Conservation (phyloP, 1,140 invertebrate genomes). For the Anadara kagoshimensis region DNA sequence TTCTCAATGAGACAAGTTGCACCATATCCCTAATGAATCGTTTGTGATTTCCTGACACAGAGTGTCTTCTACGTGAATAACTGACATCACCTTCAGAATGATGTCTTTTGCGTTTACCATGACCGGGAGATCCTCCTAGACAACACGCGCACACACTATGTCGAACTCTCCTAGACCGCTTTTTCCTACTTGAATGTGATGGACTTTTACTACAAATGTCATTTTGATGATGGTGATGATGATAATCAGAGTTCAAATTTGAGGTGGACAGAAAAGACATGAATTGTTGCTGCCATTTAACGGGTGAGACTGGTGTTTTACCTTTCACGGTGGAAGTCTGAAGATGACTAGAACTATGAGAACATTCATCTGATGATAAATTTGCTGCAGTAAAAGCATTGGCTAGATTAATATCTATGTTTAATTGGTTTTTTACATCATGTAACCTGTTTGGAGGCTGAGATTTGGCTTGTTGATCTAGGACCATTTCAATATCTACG, state of each 20-base stretch:
- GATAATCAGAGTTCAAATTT: slow-evolving; percentile 3
- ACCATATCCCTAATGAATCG: slow-evolving; percentile 40
- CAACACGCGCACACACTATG: slow-evolving; percentile 38
- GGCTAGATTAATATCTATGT: slow-evolving; percentile 2
- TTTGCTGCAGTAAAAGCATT: slow-evolving; percentile 13
- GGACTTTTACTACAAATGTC: background rate
- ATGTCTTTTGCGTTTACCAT: slow-evolving; percentile 19
- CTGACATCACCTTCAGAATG: slow-evolving; percentile 16
- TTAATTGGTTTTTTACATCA: slow-evolving; percentile 4
- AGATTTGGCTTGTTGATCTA: background rate
- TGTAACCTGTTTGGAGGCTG: background rate
- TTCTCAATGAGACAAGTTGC: slow-evolving; percentile 37
- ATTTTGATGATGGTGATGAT: slow-evolving; percentile 18
- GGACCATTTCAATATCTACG: background rate
- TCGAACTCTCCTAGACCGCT: slow-evolving; percentile 31
- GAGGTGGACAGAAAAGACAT: slow-evolving; percentile 29
- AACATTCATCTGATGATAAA: no score
- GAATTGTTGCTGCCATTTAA: slow-evolving; percentile 46
- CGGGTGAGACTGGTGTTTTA: slow-evolving; percentile 23
- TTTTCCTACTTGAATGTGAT: slow-evolving; percentile 23
- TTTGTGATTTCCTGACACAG: slow-evolving; percentile 28
- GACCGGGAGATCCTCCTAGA: slow-evolving; percentile 28
- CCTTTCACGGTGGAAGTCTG: background rate
- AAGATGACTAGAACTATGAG: slow-evolving; percentile 9
- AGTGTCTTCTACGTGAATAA: slow-evolving; percentile 21